Evolutionary conservation across 2,888 invertebrate species (phyloP).

Genomic region (Drosophila ochracea): DNA sequence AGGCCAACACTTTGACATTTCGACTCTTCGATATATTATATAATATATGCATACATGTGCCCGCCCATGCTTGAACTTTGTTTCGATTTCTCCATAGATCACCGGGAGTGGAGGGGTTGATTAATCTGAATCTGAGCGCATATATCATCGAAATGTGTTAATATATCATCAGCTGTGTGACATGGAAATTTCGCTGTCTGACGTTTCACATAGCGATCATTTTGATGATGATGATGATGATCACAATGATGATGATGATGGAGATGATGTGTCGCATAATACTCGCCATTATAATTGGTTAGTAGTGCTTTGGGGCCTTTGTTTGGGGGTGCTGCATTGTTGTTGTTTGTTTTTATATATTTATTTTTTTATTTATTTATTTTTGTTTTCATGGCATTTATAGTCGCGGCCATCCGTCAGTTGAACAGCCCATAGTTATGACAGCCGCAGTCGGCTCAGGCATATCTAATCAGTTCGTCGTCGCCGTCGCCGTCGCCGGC

Average conservation of each 20-base stretch:
- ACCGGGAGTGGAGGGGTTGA: not conserved
- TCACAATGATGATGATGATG: slow-evolving; percentile 4
- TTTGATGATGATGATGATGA: not conserved
- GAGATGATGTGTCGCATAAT: slow-evolving; percentile 14
- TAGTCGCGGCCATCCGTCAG: slow-evolving; percentile 61
- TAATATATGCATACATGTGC: not conserved
- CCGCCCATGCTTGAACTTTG: not conserved
- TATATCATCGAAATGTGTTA: slow-evolving; percentile 16
- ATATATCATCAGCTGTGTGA: slow-evolving; percentile 9
- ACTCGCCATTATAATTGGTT: slow-evolving; percentile 41
- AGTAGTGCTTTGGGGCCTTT: slow-evolving; percentile 15
- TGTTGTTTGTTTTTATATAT: slow-evolving; percentile 16
- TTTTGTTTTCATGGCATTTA: slow-evolving; percentile 9
- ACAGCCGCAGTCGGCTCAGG: slow-evolving; percentile 27
- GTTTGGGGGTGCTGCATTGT: slow-evolving; percentile 16
- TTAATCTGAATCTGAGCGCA: not conserved
- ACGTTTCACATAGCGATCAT: not conserved
- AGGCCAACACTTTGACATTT: not conserved
- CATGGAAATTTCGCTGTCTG: slow-evolving; percentile 7
- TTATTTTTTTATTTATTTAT: not conserved
- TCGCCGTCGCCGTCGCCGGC: slow-evolving; percentile 11
- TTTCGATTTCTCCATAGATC: not conserved
- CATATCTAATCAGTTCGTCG: slow-evolving; percentile 53
- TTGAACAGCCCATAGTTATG: slow-evolving; percentile 47
- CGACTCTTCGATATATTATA: not conserved